Evolutionary conservation across 2,113 vertebrate genomes (phyloP).

Genomic region (Engystomops pustulosus): DNA sequence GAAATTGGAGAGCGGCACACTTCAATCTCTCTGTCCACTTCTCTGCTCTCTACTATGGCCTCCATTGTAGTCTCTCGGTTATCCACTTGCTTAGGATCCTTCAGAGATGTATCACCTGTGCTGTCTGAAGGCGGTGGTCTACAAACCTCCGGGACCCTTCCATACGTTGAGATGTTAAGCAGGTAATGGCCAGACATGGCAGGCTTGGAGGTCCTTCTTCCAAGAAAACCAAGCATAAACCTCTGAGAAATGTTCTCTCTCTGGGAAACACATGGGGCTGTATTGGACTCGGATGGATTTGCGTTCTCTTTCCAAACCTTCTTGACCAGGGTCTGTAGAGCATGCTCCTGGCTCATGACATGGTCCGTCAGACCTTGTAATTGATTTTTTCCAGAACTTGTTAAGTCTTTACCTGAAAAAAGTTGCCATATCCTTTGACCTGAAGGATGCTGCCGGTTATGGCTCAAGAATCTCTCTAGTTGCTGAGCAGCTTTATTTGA

Average conservation of each 20-base stretch:
- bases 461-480: slow-evolving; percentile 67
- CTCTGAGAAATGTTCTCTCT: slow-evolving; percentile 74
- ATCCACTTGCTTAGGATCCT: slow-evolving; percentile 61
- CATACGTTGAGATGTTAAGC: slow-evolving; percentile 95
- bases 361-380: slow-evolving; percentile 72
- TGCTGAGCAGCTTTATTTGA: slow-evolving; percentile 56
- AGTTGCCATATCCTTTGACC: slow-evolving; percentile 69
- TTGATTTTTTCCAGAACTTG: slow-evolving; percentile 60
- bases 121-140: slow-evolving; percentile 75
- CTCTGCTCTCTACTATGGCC: slow-evolving; percentile 62
- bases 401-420: slow-evolving; percentile 68
- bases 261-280: slow-evolving; percentile 70
- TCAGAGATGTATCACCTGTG: slow-evolving; percentile 65
- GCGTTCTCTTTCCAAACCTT: slow-evolving; percentile 77
- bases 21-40: slow-evolving; percentile 65
- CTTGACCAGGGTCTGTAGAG: slow-evolving; percentile 84
- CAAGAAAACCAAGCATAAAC: slow-evolving; percentile 81
- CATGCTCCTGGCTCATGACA: slow-evolving; percentile 84
- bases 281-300: slow-evolving; percentile 73
- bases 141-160: slow-evolving; percentile 85
- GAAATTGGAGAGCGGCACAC: slow-evolving; percentile 49
- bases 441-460: slow-evolving; percentile 69
- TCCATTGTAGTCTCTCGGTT: slow-evolving; percentile 68
- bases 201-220: slow-evolving; percentile 85
- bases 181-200: slow-evolving; percentile 97